Conservation (phyloP, 2,888 invertebrate genomes). For the Drosophila cognata region DNA sequence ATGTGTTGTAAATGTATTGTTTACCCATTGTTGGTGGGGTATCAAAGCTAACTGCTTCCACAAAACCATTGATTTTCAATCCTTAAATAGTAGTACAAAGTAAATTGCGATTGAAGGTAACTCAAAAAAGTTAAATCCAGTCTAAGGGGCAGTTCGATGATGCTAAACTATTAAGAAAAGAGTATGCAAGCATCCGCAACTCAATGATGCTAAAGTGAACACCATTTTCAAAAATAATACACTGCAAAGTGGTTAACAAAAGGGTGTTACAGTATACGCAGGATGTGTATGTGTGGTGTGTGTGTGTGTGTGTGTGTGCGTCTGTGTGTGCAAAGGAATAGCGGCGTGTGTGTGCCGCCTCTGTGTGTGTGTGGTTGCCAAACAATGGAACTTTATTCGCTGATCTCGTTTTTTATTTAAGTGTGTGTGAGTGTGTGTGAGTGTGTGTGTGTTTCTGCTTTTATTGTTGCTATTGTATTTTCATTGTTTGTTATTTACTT, state of each 20-base stretch:
- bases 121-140: background rate
- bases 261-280: slow-evolving; percentile 27
- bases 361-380: slow-evolving; percentile 43
- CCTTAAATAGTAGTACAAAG: background rate
- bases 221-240: slow-evolving; percentile 40
- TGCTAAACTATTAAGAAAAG: slow-evolving; percentile 6
- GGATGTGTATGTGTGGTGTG: slow-evolving; percentile 1
- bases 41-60: background rate
- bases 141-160: background rate
- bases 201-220: background rate
- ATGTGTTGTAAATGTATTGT: slow-evolving; percentile 45
- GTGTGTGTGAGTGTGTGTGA: background rate
- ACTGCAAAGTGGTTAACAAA: slow-evolving; percentile 35
- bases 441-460: slow-evolving; percentile 17
- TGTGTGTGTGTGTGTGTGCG: background rate
- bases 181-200: background rate
- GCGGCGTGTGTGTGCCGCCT: slow-evolving; percentile 34
- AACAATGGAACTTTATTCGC: slow-evolving; percentile 78
- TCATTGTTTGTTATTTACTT: slow-evolving; percentile 80
- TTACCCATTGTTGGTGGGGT: slow-evolving; percentile 9
- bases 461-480: slow-evolving; percentile 71
- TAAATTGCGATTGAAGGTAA: background rate
- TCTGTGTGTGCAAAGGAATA: slow-evolving; percentile 15
- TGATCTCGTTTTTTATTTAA: slow-evolving; percentile 35
- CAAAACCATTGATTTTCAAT: background rate